Percentiles rank a stretch among this genome's conserved stretches.
Conservation (phyloP, 2,113 vertebrate genomes). For the Nestor notabilis region DNA sequence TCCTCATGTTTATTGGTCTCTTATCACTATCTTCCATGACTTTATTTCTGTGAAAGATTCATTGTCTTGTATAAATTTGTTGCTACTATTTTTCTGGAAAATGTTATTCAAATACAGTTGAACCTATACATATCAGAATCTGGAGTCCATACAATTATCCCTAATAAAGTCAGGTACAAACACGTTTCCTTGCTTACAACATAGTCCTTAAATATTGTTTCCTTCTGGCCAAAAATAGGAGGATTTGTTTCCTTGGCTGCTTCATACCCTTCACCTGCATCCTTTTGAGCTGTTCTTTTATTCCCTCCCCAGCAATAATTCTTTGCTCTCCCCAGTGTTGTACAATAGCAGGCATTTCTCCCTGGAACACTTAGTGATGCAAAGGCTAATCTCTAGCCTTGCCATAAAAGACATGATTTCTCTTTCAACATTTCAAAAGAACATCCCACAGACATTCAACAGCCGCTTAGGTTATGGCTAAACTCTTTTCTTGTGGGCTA, state of each 20-base stretch:
- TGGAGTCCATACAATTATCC: not conserved
- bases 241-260: not conserved
- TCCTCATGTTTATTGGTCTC: not conserved
- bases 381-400: not conserved
- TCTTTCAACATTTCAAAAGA: not conserved
- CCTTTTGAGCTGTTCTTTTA: not conserved
- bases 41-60: not conserved
- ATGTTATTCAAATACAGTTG: not conserved
- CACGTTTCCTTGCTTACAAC: not conserved
- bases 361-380: not conserved
- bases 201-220: not conserved
- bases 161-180: not conserved
- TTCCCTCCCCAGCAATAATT: not conserved
- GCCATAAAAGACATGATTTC: rapidly evolving
- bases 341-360: not conserved
- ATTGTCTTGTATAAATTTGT: not conserved
- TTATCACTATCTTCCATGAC: not conserved
- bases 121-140: not conserved
- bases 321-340: not conserved
- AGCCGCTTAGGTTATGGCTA: not conserved
- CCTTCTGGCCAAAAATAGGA: not conserved
- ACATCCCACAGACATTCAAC: not conserved
- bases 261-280: not conserved
- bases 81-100: not conserved
- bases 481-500: not conserved